phyloP scores from a whole-genome alignment of 2,888 invertebrate genomes.

The Noctuana brunneofusca region DNA sequence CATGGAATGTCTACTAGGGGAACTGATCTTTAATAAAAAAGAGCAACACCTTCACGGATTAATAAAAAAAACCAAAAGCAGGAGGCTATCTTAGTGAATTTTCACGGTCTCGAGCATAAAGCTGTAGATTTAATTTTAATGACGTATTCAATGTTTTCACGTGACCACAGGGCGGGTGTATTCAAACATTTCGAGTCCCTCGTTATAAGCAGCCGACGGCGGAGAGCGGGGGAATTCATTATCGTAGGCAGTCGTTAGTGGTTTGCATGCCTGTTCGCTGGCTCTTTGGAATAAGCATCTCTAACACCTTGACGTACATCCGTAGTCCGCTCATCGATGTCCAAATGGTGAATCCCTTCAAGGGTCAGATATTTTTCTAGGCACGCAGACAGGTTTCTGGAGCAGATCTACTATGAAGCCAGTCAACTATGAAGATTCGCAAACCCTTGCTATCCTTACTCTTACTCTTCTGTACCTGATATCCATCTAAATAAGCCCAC shows the following conservation, averaged over 20 bases:
- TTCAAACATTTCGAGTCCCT: slow-evolving; percentile 56
- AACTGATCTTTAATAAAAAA: no score
- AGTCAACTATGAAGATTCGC: no score
- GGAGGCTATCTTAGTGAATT: neutral
- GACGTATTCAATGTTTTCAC: slow-evolving; percentile 46
- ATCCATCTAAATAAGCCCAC: no score
- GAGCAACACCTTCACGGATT: neutral
- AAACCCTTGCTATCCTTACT: no score
- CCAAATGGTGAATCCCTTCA: neutral
- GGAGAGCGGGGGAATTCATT: slow-evolving; percentile 73
- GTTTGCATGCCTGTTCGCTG: slow-evolving; percentile 71
- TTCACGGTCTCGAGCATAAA: neutral
- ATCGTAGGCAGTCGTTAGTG: slow-evolving; percentile 76
- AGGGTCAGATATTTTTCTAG: no score
- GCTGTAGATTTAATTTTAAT: slow-evolving; percentile 39
- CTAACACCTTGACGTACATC: neutral
- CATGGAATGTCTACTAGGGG: no score
- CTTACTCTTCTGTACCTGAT: no score
- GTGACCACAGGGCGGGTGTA: slow-evolving; percentile 44
- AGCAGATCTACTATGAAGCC: no score
- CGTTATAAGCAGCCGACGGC: slow-evolving; percentile 57
- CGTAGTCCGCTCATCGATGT: neutral
- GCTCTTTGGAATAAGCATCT: slow-evolving; percentile 39
- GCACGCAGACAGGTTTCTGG: no score
- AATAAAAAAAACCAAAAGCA: slow-evolving; percentile 1